Base-by-base conservation (phyloP, 1,140 invertebrate genomes). In the Dufourea novaeangliae region DNA sequence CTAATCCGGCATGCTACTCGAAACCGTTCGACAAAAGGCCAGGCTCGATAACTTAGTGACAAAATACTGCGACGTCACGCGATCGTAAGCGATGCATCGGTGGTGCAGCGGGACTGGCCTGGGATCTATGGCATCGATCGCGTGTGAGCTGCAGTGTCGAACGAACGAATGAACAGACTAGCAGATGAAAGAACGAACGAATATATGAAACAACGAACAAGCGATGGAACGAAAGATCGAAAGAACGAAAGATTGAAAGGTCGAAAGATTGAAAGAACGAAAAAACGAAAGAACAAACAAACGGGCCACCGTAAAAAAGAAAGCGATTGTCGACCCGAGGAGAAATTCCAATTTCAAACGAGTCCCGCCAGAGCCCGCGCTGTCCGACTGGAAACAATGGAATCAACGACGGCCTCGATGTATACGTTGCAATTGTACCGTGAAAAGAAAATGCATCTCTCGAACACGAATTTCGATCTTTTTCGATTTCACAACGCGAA, bases 361-460 rank as follows among this genome's bases (percentile, higher is more conserved):
- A 44, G 71, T 22, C 61, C 71, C 39, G 71, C 39, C 71, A 4
- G 41, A 44, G 0, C n/a, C 32, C 32, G 46, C 44, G 20, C 34
- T 54, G 61, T 74, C 63, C 39, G 72, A 32, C 27, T 74, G 63
- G 34, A 25, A 75, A 75, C 72, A 75, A 75, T 75, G 37, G 72
- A 75, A 57, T 68, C 50, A 67, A 56, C 72, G 14, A 27, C 34
- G 71, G n/a, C 41, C 59, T 59, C 59, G 71, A 52, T 73, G 46
- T 34, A 63, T 37, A 63, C 50, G 72, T 14, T 22, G 72, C 72
- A 75, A 75, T 37, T 75, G 63, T 75, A 75, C 72, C 72, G 72
- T 75, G 72, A 75, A 67, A 68, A 75, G 72, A 75, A 75, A 75
- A 75, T 68, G 50, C 63, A 75, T 44, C 52, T 44, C 52, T 75